Conservation (phyloP, 2,888 invertebrate species). For the Tipula vernalis region DNA sequence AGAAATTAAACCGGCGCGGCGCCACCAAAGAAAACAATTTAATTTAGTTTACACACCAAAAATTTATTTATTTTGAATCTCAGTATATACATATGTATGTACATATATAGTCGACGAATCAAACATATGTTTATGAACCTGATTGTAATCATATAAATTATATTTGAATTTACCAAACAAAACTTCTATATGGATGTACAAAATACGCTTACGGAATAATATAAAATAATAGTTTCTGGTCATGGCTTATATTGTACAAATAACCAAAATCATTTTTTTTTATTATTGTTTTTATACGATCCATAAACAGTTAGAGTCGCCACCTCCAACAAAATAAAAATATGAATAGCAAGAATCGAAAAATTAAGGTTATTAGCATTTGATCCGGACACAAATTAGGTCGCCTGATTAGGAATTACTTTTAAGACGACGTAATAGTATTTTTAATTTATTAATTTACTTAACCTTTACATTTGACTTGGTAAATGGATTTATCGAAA, state of each 20-base stretch:
- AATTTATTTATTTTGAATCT: too few species aligned
- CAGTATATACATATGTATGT: too few species aligned
- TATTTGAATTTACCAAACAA: too few species aligned
- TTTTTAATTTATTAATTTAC: not conserved
- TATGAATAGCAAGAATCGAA: not conserved
- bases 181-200: not conserved
- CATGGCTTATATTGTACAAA: not conserved
- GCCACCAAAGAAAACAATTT: too few species aligned
- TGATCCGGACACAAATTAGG: not conserved
- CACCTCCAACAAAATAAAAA: not conserved
- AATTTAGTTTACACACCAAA: too few species aligned
- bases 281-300: not conserved
- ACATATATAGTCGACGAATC: too few species aligned
- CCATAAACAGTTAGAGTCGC: not conserved
- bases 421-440: not conserved
- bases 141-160: not conserved
- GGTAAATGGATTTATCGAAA: not conserved
- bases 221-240: not conserved
- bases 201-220: not conserved
- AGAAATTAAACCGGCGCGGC: too few species aligned
- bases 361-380: not conserved
- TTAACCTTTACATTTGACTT: not conserved
- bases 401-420: not conserved
- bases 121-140: not conserved
- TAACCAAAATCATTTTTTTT: not conserved